Conservation (phyloP, 2,888 invertebrate species). For the Bursaphelenchus okinawaensis region DNA sequence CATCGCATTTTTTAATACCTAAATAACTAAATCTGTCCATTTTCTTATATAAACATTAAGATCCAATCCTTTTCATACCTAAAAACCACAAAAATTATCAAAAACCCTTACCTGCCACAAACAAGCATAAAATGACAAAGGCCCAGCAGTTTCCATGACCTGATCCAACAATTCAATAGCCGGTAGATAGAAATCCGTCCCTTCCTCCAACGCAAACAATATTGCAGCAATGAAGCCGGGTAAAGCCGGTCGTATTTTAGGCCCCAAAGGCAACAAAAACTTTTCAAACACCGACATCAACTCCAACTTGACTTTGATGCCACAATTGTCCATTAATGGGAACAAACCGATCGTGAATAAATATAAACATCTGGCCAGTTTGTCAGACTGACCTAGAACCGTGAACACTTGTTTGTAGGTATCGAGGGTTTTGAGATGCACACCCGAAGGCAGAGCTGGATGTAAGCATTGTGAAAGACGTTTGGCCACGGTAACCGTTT, state of each 20-base stretch:
- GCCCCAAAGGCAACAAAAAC: constrained; percentile 77
- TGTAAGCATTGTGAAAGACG: constrained; percentile 87
- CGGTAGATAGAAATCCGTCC: constrained; percentile 55
- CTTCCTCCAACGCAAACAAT: constrained; percentile 68
- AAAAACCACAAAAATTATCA: not conserved
- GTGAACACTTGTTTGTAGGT: constrained; percentile 84
- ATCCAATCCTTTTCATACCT: too few relatives aligned
- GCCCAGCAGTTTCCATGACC: constrained; percentile 65
- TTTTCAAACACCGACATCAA: constrained; percentile 77
- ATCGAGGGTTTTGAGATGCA: constrained; percentile 82
- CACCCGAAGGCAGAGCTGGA: constrained; percentile 75
- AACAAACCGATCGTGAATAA: constrained; percentile 69
- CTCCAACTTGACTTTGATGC: constrained; percentile 77
- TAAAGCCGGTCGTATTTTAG: constrained; percentile 72
- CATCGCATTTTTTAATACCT: too few relatives aligned
- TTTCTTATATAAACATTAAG: too few relatives aligned
- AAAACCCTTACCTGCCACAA: constrained; percentile 69
- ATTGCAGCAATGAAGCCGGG: constrained; percentile 82
- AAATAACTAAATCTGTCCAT: too few relatives aligned
- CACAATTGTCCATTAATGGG: constrained; percentile 79
- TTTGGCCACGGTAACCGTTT: constrained; percentile 80
- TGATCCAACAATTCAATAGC: constrained; percentile 43
- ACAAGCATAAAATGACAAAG: constrained; percentile 76
- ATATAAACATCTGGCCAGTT: constrained; percentile 45
- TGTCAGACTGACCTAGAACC: constrained; percentile 71